Conservation (phyloP, 92 coral and sea anemone genomes). For the Phenganax subtilis region DNA sequence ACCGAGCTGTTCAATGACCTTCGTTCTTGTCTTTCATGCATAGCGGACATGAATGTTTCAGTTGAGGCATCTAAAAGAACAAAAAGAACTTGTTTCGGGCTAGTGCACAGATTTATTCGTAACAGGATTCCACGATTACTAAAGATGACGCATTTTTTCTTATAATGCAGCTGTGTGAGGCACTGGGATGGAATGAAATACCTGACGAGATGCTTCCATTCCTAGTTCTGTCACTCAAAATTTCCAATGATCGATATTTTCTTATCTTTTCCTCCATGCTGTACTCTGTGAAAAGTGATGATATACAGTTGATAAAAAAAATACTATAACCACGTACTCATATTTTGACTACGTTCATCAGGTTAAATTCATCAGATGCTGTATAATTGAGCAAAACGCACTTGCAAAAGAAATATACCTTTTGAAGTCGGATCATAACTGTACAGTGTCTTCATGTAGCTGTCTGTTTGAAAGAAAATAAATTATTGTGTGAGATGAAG, state of each 20-base stretch:
- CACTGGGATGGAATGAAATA: background rate
- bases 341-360: too few relatives aligned
- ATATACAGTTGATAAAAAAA: too few relatives aligned
- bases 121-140: too few relatives aligned
- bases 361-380: too few relatives aligned
- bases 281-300: background rate
- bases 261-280: slow-evolving; percentile 33
- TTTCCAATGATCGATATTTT: slow-evolving; percentile 35
- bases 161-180: too few relatives aligned
- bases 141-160: too few relatives aligned
- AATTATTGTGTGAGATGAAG: background rate
- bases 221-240: slow-evolving; percentile 29
- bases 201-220: slow-evolving; percentile 32
- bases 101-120: too few relatives aligned
- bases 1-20: slow-evolving; percentile 23
- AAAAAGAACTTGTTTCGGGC: too few relatives aligned
- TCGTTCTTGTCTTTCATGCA: slow-evolving; percentile 21
- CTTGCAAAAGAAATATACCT: slow-evolving; percentile 50
- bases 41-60: slow-evolving; percentile 21
- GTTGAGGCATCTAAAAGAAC: slow-evolving; percentile 18
- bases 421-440: slow-evolving; percentile 78
- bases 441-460: slow-evolving; percentile 83
- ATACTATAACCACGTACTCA: too few relatives aligned
- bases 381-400: too few relatives aligned
- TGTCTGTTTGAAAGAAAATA: slow-evolving; percentile 62